Evolutionary conservation across 1,140 invertebrate species (phyloP).

Genomic region (Dreissena rostriformis): DNA sequence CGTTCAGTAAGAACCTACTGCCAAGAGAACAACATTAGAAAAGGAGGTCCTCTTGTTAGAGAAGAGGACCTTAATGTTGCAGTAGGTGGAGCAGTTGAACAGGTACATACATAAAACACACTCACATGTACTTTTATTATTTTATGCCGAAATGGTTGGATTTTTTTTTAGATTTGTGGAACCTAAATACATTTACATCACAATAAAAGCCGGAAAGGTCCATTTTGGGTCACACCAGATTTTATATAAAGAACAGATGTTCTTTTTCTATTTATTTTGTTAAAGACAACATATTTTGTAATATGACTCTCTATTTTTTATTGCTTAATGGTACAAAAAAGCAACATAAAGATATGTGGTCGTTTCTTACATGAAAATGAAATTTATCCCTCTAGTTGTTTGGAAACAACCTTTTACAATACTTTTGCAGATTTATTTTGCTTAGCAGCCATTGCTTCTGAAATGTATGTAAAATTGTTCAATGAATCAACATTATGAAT

Average conservation of each 20-base stretch:
- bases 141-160: neutral
- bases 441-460: too few species aligned
- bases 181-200: neutral
- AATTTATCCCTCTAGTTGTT: too few species aligned
- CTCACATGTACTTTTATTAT: neutral
- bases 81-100: neutral
- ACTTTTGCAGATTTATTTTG: too few species aligned
- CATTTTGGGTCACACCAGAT: neutral
- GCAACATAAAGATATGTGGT: too few species aligned
- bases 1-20: conserved; percentile 8
- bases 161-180: too few species aligned
- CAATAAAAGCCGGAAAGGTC: neutral
- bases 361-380: too few species aligned
- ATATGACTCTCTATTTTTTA: too few species aligned
- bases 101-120: neutral
- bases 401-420: too few species aligned
- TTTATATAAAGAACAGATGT: neutral
- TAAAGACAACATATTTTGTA: too few species aligned
- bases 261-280: neutral
- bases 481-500: too few species aligned
- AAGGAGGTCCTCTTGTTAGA: conserved; percentile 4
- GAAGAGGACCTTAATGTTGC: neutral
- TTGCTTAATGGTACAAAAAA: too few species aligned
- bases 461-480: too few species aligned
- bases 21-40: neutral